These are phyloP conservation scores for Stigmatopora argus DNA, from an alignment of 2,113 vertebrate genomes.

Conservation along the genomic window DNA sequence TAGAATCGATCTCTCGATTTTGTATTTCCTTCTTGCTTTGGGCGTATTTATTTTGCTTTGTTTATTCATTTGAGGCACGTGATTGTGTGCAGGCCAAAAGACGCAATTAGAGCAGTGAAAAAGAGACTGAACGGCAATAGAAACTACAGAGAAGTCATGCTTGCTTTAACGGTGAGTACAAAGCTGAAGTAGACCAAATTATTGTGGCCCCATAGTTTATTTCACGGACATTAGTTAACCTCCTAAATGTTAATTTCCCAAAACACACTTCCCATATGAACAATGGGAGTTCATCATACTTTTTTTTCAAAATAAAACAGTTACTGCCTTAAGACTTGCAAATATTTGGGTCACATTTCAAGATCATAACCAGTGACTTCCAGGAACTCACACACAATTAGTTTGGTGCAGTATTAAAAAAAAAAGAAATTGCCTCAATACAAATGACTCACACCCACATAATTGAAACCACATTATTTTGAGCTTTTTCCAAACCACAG, in stretches of 20 bases:
- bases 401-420: too few relatives aligned
- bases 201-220: background rate
- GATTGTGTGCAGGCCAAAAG: slow-evolving; percentile 81
- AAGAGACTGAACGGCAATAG: slow-evolving; percentile 93
- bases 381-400: too few relatives aligned
- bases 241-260: background rate
- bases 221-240: too few relatives aligned
- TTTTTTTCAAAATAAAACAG: background rate
- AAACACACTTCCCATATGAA: background rate
- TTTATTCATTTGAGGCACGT: slow-evolving; percentile 11
- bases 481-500: background rate
- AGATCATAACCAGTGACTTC: background rate
- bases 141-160: slow-evolving; percentile 97
- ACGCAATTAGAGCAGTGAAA: slow-evolving; percentile 92
- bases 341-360: background rate
- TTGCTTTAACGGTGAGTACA: slow-evolving; percentile 87
- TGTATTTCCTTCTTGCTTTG: background rate
- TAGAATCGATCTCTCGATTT: background rate
- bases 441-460: too few relatives aligned
- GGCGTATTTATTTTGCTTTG: background rate
- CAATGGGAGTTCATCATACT: too few relatives aligned
- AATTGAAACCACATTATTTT: too few relatives aligned
- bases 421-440: too few relatives aligned
- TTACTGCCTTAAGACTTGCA: background rate
- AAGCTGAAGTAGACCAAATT: background rate